phyloP scores from a whole-genome alignment of 2,888 invertebrate species.

The Leistus spinibarbis region DNA sequence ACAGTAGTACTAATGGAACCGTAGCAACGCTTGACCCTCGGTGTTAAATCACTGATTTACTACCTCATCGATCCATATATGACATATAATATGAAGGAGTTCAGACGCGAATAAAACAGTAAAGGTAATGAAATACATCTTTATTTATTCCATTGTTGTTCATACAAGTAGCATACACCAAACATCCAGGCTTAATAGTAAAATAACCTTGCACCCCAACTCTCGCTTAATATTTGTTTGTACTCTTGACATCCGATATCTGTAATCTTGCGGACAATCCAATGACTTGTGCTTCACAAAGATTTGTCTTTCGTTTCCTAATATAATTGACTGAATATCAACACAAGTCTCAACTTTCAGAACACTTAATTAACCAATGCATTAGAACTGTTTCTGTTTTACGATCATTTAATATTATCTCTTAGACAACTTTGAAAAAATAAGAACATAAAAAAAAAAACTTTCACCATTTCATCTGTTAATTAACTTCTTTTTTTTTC shows the following conservation, averaged over 20 bases:
- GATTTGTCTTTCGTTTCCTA: neutral
- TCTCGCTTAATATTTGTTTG: constrained; percentile 29
- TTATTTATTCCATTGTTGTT: constrained; percentile 50
- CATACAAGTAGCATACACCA: constrained; percentile 57
- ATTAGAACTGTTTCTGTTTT: constrained; percentile 32
- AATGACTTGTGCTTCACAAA: neutral
- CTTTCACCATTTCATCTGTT: neutral
- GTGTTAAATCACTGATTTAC: too few relatives aligned
- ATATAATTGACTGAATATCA: constrained; percentile 26
- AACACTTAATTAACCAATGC: constrained; percentile 25
- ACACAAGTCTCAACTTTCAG: constrained; percentile 16
- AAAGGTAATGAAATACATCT: constrained; percentile 43
- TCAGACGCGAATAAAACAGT: constrained; percentile 16
- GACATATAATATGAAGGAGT: neutral
- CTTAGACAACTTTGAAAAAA: constrained; percentile 15
- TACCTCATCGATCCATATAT: too few relatives aligned
- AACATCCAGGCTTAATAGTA: constrained; percentile 54
- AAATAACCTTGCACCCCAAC: constrained; percentile 32
- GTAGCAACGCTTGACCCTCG: too few relatives aligned
- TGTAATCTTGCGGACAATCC: neutral
- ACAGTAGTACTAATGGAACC: too few relatives aligned
- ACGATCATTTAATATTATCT: constrained; percentile 14
- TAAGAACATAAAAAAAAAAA: neutral
- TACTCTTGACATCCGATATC: constrained; percentile 27
- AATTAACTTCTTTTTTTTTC: neutral